A percentile compares a stretch with the other conserved stretches of the same genome.
Evolutionary conservation across 2,888 invertebrate species (phyloP).

Genomic region (Aelia acuminata): DNA sequence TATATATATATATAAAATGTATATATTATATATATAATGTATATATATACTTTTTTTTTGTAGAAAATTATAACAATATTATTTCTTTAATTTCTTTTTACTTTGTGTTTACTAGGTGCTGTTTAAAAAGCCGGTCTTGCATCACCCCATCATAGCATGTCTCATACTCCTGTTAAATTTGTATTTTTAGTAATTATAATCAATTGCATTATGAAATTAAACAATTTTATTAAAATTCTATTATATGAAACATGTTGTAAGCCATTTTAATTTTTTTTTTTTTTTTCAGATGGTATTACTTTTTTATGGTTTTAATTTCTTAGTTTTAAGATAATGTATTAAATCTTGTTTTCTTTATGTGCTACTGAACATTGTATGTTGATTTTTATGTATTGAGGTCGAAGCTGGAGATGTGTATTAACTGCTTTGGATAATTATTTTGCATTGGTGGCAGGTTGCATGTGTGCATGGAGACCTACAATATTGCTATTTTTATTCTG

Average conservation of each 20-base stretch:
- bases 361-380: constrained; percentile 6
- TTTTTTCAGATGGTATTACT: not conserved
- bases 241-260: not conserved
- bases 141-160: constrained; percentile 51
- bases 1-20: too few species aligned
- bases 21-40: too few species aligned
- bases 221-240: not conserved
- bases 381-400: constrained; percentile 43
- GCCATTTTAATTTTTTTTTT: constrained; percentile 2
- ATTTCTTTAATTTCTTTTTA: constrained; percentile 16
- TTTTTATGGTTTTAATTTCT: not conserved
- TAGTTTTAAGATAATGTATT: not conserved
- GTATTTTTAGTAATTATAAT: not conserved
- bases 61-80: not conserved
- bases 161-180: not conserved
- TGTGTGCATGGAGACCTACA: constrained; percentile 59
- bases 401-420: constrained; percentile 36
- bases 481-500: constrained; percentile 60
- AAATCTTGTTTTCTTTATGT: not conserved
- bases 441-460: constrained; percentile 60
- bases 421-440: constrained; percentile 57
- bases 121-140: constrained; percentile 54
- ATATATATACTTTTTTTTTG: not conserved
- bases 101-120: constrained; percentile 57
- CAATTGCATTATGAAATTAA: not conserved